Evolutionary conservation across 1,140 invertebrate genomes (phyloP), one percentile per base, ranked within the genome.

Genomic region (Leptinotarsa lineolata): DNA sequence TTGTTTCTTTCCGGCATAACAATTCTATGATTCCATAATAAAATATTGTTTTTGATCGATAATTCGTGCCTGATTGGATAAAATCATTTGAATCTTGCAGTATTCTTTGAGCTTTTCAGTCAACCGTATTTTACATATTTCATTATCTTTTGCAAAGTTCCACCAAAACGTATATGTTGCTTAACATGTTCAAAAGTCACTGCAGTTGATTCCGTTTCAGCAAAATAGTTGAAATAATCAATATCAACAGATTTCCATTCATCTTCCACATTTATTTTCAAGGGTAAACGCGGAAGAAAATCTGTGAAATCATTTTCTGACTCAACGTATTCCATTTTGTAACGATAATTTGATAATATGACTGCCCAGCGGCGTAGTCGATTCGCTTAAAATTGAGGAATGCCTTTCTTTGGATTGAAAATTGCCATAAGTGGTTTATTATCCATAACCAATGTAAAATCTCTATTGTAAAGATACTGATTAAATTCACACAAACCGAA

Each of bases 401-500:
- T 60, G 74, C 66, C 66, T 44, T 68, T 68, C 12, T 45, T 54
- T 46, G 66, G 66, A 54, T 44, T 45, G 18, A 68, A 68, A 68
- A 68, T 44, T 22, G 66, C 20, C 15, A 68, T 44, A 6, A 68
- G 44, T 4, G 66, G 66, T 22, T 68, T 48, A 21, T 45, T 30
- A 45, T 68, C 66, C 5, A 18, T 54, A n/a, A 68, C 30, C 20
- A 68, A 21, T 5, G 66, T 68, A 16, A 68, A 68, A 18, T 68
- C 18, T 46, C 16, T 44, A 30, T 15, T 54, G 20, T 82, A 85
- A 2, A 68, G n/a, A 45, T 68, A 68, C 20, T 68, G 24, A 68
- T 68, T 68, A 3, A 68, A 68, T 45, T 68, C 45, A 16, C 44
- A 44, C 44, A 68, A 68, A 11, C 18, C 61, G 22, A 65, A 72